Conservation (phyloP, 2,113 vertebrate species). For the Clarias magur region DNA sequence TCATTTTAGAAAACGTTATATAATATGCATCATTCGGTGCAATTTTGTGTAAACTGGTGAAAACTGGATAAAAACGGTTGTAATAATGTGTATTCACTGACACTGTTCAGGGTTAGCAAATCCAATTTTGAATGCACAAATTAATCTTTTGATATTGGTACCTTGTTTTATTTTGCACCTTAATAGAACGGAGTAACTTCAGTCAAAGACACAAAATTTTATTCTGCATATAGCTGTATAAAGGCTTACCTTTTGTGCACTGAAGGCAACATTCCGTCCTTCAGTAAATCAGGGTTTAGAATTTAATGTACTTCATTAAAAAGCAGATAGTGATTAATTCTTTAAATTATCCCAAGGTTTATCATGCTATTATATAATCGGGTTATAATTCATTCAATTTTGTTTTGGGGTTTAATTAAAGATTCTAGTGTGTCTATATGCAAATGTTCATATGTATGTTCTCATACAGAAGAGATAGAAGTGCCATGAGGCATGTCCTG, state of each 20-base stretch:
- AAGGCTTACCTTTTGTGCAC: neutral
- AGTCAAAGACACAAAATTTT: neutral
- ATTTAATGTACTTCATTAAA: neutral
- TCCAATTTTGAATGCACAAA: neutral
- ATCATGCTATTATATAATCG: neutral
- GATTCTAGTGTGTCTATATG: neutral
- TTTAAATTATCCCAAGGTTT: neutral
- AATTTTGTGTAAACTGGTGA: neutral
- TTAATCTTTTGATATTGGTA: neutral
- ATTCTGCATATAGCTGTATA: neutral
- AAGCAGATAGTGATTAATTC: neutral
- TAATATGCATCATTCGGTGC: neutral
- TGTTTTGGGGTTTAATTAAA: neutral
- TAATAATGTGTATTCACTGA: neutral
- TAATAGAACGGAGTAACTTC: neutral
- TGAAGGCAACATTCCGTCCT: neutral
- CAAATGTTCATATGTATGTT: neutral
- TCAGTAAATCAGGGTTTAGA: neutral
- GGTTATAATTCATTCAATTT: neutral
- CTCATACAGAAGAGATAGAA: slow-evolving; percentile 3
- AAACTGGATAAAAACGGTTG: neutral
- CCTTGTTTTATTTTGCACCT: neutral
- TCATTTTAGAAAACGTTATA: neutral
- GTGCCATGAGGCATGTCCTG: neutral
- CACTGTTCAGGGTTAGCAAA: neutral